Evolutionary conservation across 2,797 vertebrate genomes (phyloP), one percentile per base, ranked within the genome.

Genomic region (Microctenopoma lineatum): DNA sequence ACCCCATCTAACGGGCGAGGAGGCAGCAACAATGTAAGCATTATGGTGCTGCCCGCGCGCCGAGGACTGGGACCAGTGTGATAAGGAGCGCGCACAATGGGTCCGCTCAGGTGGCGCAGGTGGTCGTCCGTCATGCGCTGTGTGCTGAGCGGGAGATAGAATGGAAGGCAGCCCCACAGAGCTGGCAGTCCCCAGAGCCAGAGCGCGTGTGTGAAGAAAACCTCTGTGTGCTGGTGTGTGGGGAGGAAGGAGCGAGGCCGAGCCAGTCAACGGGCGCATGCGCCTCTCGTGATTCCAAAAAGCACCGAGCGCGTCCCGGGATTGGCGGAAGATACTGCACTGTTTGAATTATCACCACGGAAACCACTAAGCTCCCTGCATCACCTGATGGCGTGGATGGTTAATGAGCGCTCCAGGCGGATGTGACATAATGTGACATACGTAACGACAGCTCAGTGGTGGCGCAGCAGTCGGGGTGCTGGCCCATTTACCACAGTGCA

Each of bases 41-140:
- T 75, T 73, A 61, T 11, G 81, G 84, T 70, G 47, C 73, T 48
- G 86, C 76, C 80, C 44, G 8, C 84, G 36, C 10, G 62, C 54
- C 3, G 71, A 56, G 80, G 36, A 77, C 90, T 82, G 89, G 87
- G 76, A 59, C 79, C 48, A 0, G 41, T 2, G 87, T n/a, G 92
- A 93, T 93, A 92, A 93, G 90, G 44, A 56, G 48, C 15, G 25
- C 0, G 57, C 77, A 92, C 89, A 93, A 93, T 90, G 81, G 85
- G 51, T 21, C 77, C 0, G 72, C 77, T 84, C 90, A 78, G 87
- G 89, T 89, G 86, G 87, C 2, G 63, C 86, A 81, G 87, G 87
- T 80, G 86, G 85, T 84, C 76, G 79, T 88, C 84, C 68, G 83
- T 87, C 87, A 89, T 56, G 69, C 16, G 77, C 61, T 1, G 61